These are phyloP conservation scores for Pimpla rufipes DNA, from an alignment of 2,888 invertebrate genomes.

Conservation along the genomic window DNA sequence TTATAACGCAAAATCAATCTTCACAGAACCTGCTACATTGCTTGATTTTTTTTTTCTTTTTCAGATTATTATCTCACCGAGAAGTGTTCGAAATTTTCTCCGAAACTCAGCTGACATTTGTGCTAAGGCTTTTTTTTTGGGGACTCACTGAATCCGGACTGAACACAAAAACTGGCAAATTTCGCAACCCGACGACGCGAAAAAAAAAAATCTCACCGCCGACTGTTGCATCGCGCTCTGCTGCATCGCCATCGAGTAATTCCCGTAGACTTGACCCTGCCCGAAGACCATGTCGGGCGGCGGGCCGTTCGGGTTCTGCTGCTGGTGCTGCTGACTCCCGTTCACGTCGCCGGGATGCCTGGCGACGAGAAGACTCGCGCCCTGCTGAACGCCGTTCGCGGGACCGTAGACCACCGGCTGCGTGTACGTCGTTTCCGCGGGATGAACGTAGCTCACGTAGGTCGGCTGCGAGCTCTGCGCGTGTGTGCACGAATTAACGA, in stretches of 20 bases:
- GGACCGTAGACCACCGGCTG: conserved; percentile 66
- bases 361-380: conserved; percentile 56
- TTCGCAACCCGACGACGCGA: too few relatives aligned
- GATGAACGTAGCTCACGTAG: conserved; percentile 61
- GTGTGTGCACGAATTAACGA: conserved; percentile 73
- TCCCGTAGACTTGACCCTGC: conserved; percentile 81
- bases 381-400: conserved; percentile 54
- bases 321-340: conserved; percentile 57
- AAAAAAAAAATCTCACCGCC: conserved; percentile 69
- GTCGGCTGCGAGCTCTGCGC: conserved; percentile 76
- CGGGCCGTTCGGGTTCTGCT: conserved; percentile 41
- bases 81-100: too few relatives aligned
- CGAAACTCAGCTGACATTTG: too few relatives aligned
- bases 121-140: too few relatives aligned
- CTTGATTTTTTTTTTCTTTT: too few relatives aligned
- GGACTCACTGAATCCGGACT: too few relatives aligned
- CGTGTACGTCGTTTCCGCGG: conserved; percentile 65
- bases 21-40: too few relatives aligned
- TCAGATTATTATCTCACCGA: too few relatives aligned
- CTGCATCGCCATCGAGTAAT: conserved; percentile 80
- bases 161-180: too few relatives aligned
- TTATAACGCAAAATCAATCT: too few relatives aligned
- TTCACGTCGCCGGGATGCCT: conserved; percentile 62
- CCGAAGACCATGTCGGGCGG: conserved; percentile 79
- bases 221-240: conserved; percentile 78